Base-by-base conservation (phyloP, 2,797 vertebrate species). In the Coregonus ussuriensis region DNA sequence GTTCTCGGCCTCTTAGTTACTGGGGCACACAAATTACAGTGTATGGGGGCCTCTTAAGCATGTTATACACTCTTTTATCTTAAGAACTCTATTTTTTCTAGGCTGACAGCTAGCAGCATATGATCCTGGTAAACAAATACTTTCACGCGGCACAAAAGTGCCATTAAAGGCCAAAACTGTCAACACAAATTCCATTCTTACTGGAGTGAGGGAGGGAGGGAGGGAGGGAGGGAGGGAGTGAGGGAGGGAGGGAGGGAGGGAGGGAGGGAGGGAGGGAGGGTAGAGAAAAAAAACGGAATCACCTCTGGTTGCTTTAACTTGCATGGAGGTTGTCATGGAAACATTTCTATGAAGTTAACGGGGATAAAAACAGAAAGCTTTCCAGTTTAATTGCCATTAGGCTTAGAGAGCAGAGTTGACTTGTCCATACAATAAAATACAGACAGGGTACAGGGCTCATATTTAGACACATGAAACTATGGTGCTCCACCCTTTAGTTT, bases 91-190 rank as follows among this genome's bases (percentile, higher is more conserved):
- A 25, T 25, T 25, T 25, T 25, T 93, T 92, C 88, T 81, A 56
- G 89, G 83, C 93, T 97, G 97, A 98, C 97, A 97, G 96, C 94
- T 95, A 94, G 95, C 93, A 95, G 95, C 94, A 94, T 94, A 98
- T 96, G 96, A 98, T 97, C 96, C 95, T 87, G 90, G 95, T 97
- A 98, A 98, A 98, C 96, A 98, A 98, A 98, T 96, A 96, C 95
- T 96, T 96, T 95, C 94, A 95, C 92, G 91, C 86, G 86, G 95
- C 95, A 95, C 93, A 95, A 96, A 96, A 98, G 95, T 96, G 95
- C 95, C 94, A 97, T 96, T 96, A 98, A 98, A 98, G 96, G 97
- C 97, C 96, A 97, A 94, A 96, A 97, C 96, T 98, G 96, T 98
- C 97, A 97, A 97, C 96, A 97, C 94, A 96, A 95, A 99, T 98